A percentile compares a stretch with the other conserved stretches of the same genome.
Evolutionary conservation across 2,888 invertebrate species (phyloP).

Genomic region (Taphrorychus bicolor): DNA sequence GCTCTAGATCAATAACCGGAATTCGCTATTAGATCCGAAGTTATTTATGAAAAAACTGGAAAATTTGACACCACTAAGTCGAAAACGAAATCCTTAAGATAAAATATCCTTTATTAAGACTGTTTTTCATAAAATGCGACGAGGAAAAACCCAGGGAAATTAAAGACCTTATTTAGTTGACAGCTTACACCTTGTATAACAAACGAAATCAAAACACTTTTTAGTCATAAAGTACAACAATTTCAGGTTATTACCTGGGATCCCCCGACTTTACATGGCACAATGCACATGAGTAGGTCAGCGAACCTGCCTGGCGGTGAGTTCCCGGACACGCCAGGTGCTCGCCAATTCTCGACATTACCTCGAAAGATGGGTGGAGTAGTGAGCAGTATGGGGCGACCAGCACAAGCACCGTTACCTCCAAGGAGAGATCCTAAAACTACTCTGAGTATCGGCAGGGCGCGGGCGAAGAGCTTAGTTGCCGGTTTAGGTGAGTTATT

Average conservation of each 20-base stretch:
- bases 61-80: no score
- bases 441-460: conserved; percentile 90
- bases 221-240: no score
- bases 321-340: conserved; percentile 34
- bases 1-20: no score
- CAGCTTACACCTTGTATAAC: no score
- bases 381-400: conserved; percentile 62
- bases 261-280: conserved; percentile 54
- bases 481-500: conserved; percentile 80
- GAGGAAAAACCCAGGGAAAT: no score
- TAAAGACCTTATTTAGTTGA: no score
- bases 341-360: conserved; percentile 83
- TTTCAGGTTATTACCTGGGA: conserved; percentile 38
- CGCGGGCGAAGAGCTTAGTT: conserved; percentile 91
- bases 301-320: conserved; percentile 58
- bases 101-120: no score
- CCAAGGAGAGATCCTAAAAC: conserved; percentile 95
- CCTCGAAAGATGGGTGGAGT: conserved; percentile 79
- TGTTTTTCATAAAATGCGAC: no score
- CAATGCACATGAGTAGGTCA: conserved; percentile 63
- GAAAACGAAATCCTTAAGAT: no score
- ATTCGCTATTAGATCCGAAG: no score
- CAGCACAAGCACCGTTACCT: conserved; percentile 87
- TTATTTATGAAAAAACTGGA: no score
- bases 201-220: no score